Percentiles rank a stretch among this genome's conserved stretches.
These are phyloP conservation scores for Listronotus oregonensis DNA, from an alignment of 1,140 invertebrate genomes.

Conservation along the genomic window DNA sequence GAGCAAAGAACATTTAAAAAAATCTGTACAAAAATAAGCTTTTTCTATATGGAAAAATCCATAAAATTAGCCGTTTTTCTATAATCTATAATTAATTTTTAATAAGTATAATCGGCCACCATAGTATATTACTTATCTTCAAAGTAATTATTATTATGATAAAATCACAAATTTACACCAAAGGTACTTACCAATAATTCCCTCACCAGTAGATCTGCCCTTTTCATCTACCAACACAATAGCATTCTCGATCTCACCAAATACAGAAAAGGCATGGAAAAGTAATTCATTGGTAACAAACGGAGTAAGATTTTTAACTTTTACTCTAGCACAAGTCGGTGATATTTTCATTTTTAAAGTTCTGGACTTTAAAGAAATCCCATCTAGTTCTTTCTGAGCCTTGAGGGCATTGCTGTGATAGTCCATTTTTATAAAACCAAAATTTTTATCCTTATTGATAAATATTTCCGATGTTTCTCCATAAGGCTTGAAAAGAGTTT, in stretches of 20 bases:
- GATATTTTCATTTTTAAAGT: conserved; percentile 91
- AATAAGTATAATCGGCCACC: too few relatives aligned
- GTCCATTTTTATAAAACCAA: conserved; percentile 96
- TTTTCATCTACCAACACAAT: conserved; percentile 94
- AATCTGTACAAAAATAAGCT: too few relatives aligned
- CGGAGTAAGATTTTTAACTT: conserved; percentile 89
- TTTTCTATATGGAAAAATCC: too few relatives aligned
- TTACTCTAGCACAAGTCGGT: conserved; percentile 88
- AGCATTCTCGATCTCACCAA: conserved; percentile 92
- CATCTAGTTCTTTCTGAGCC: conserved; percentile 92
- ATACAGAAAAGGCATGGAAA: conserved; percentile 88
- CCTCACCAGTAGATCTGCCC: conserved; percentile 91
- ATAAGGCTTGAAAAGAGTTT: conserved; percentile 78
- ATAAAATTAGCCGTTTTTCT: too few relatives aligned
- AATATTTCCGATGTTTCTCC: conserved; percentile 93
- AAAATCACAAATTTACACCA: too few relatives aligned
- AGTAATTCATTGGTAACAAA: conserved; percentile 95
- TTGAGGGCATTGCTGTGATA: conserved; percentile 93
- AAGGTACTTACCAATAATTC: conserved; percentile 64
- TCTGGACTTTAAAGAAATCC: conserved; percentile 75
- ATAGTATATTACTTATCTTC: too few relatives aligned
- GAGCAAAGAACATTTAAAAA: too few relatives aligned
- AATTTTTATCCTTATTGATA: conserved; percentile 93
- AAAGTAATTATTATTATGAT: too few relatives aligned
- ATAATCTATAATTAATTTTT: too few relatives aligned